These are phyloP conservation scores for Sinocyclocheilus anshuiensis DNA, from an alignment of 2,113 vertebrate genomes.

Conservation along the genomic window DNA sequence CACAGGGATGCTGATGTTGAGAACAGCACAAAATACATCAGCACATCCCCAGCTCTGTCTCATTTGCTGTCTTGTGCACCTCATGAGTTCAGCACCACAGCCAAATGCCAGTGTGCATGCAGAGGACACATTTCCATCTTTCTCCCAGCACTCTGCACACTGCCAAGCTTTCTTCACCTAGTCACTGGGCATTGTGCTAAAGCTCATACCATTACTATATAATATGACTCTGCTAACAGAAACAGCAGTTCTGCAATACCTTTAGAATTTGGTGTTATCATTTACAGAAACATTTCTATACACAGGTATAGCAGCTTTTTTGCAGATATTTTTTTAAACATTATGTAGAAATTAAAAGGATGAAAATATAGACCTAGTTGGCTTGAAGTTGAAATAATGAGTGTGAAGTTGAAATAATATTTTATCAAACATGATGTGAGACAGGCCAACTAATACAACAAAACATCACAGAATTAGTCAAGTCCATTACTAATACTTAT, in stretches of 20 bases:
- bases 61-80: slow-evolving; percentile 12
- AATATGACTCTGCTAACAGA: background rate
- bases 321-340: background rate
- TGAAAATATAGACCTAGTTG: background rate
- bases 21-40: slow-evolving; percentile 9
- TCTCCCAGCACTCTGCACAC: background rate
- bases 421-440: background rate
- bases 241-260: background rate
- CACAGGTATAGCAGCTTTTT: background rate
- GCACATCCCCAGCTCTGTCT: slow-evolving; percentile 18
- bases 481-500: background rate
- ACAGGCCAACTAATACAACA: background rate
- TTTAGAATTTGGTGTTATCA: background rate
- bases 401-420: background rate
- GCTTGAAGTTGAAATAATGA: background rate
- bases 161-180: slow-evolving; percentile 5
- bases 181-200: slow-evolving; percentile 2
- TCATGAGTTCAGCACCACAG: background rate
- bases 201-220: background rate
- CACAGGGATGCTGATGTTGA: background rate
- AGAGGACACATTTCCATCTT: background rate
- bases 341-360: background rate
- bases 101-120: slow-evolving; percentile 16
- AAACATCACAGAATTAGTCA: background rate
- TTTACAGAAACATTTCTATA: too few species aligned